Evolutionary conservation across 2,888 invertebrate species (phyloP), one percentile per base, ranked within the genome.

Genomic region (Adelognathus sp.): DNA sequence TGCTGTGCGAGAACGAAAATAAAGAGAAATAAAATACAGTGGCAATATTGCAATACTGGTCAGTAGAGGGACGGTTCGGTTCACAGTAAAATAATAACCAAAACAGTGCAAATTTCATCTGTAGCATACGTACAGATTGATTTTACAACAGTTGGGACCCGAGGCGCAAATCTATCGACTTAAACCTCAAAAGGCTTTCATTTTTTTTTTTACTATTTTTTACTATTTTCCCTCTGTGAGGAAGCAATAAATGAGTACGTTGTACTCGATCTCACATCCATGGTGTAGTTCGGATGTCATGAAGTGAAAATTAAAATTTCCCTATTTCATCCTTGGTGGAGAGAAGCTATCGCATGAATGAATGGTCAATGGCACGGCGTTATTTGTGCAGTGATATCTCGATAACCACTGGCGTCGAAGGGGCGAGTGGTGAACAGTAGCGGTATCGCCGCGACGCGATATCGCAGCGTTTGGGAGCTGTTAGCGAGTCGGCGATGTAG

Each of bases 41-140:
- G 81, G 83, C 84, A 82, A 84, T 84, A 74, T 74, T 70, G 16
- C 67, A 64, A 21, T 46, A 36, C 46, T 52, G 66, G 14, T 24
- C 36, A 31, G 29, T 27, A 33, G 33, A 14, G n/a, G 33, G 31
- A 50, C 31, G 50, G 31, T 31, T 52, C 52, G 61, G 24, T 64
- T 58, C 54, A 21, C 54, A 63, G 61, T n/a, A n/a, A 46, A 46
- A 46, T 9, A 18, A 18, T 7, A 46, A 1, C 1, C 14, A 11
- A 44, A 44, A 18, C 9, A 7, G 21, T 7, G 21, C 18, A 46
- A 9, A 46, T n/a, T n/a, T n/a, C n/a, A n/a, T n/a, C n/a, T n/a
- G n/a, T n/a, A n/a, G n/a, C n/a, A n/a, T n/a, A n/a, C n/a, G n/a
- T n/a, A n/a, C n/a, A n/a, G n/a, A n/a, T n/a, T n/a, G n/a, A n/a